Evolutionary conservation across 2,797 vertebrate genomes (phyloP).

Genomic region (Notamacropus eugenii): DNA sequence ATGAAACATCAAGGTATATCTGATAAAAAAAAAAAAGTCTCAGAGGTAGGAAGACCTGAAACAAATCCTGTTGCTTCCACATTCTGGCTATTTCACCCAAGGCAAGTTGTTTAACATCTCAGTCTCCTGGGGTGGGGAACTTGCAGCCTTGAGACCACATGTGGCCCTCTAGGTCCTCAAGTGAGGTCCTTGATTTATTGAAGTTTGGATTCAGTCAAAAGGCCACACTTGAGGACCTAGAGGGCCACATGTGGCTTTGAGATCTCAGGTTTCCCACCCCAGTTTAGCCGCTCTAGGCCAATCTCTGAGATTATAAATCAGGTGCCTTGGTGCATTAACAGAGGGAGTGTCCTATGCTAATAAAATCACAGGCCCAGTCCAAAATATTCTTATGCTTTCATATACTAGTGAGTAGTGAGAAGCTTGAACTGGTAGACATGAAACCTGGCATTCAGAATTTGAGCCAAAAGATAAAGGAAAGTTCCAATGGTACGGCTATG

Average conservation of each 20-base stretch:
- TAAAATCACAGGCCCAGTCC: not conserved
- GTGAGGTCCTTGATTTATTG: too few species aligned
- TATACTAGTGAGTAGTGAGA: not conserved
- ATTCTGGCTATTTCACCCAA: not conserved
- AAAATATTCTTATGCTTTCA: not conserved
- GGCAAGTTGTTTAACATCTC: not conserved
- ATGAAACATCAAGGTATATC: not conserved
- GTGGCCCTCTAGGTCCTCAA: too few species aligned
- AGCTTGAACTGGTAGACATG: not conserved
- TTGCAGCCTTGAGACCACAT: too few species aligned
- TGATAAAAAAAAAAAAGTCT: not conserved
- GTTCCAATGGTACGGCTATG: accelerated
- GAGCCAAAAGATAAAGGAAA: not conserved
- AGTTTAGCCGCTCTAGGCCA: not conserved
- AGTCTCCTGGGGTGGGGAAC: too few species aligned
- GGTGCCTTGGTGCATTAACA: not conserved
- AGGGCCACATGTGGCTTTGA: too few species aligned
- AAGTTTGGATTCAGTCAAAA: too few species aligned
- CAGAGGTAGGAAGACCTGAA: not conserved
- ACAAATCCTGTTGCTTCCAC: not conserved
- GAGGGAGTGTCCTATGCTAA: not conserved
- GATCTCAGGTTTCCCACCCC: too few species aligned
- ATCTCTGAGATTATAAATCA: not conserved
- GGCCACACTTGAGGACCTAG: too few species aligned
- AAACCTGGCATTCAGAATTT: accelerated